Evolutionary conservation across 2,113 vertebrate species (phyloP).

Genomic region (Rhinogobius similis): DNA sequence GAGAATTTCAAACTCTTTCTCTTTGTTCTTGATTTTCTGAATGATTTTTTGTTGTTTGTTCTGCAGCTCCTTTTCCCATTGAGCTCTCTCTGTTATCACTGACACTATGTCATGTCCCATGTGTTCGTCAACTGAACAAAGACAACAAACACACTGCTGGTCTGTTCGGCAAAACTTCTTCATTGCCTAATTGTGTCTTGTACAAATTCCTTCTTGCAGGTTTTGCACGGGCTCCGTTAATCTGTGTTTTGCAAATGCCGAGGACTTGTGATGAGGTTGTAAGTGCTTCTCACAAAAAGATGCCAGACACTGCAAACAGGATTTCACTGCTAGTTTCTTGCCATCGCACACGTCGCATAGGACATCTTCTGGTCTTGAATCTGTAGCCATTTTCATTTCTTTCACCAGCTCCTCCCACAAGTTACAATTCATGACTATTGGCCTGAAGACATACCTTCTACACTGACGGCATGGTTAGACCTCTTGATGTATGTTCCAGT

Average conservation of each 20-base stretch:
- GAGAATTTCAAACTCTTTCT: background rate
- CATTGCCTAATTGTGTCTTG: conserved; percentile 19
- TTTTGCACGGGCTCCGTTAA: background rate
- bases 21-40: conserved; percentile 5
- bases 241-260: background rate
- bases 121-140: conserved; percentile 24
- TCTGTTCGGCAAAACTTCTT: conserved; percentile 31
- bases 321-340: background rate
- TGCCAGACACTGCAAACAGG: background rate
- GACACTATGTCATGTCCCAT: conserved; percentile 20
- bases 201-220: conserved; percentile 25
- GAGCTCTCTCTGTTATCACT: background rate
- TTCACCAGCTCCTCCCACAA: background rate
- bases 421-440: background rate
- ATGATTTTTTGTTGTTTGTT: background rate
- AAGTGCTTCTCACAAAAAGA: background rate
- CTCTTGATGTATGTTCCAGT: background rate
- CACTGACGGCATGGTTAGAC: background rate
- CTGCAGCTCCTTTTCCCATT: conserved; percentile 15
- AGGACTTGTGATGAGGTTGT: background rate
- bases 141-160: conserved; percentile 26
- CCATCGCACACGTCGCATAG: background rate
- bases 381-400: background rate
- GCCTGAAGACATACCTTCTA: background rate
- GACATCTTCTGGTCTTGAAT: background rate